Evolutionary conservation across 2,113 vertebrate genomes (phyloP), one percentile per base, ranked within the genome.

Genomic region (Pampusana beccarii): DNA sequence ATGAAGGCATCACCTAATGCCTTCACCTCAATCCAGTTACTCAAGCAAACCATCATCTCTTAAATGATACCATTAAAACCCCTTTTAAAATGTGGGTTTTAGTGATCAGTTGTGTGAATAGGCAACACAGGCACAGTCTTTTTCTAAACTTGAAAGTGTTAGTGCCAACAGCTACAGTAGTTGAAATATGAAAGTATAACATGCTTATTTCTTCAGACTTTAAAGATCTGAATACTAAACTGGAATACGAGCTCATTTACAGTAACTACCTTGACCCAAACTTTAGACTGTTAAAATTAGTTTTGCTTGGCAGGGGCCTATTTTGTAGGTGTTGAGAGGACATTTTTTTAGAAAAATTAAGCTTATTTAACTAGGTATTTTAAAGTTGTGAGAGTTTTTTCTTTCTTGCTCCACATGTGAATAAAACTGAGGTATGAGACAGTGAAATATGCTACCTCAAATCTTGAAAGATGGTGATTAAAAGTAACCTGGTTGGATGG

Each of bases 401-500:
- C 17, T 60, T 80, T 78, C 40, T 82, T 64, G 10, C 3, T 79
- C 31, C 3, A 9, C 0, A 0, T 1, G 0, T 66, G 36, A 58
- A 24, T 62, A 74, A 80, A 95, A 50, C n/a, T 31, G 61, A 54
- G 33, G 24, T 79, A 26, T 28, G 21, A 77, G 11, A 40, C 15
- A 44, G 29, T 58, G 38, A 73, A 73, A 64, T 54, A 18, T 18
- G 11, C 38, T 58, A 3, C 56, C 40, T 81, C 38, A 23, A 79
- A 23, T 79, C 17, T 46, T 66, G 51, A 57, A 62, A 74, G 40
- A 38, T 26, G 7, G 21, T 51, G 16, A 51, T 65, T 51, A 31
- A 72, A 83, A 95, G 19, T 38, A 48, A 57, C 19, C 6, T 19
- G 11, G 4, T 50, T 53, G 16, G 11, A 26, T 70, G 82, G 40